Conservation (phyloP, 2,888 invertebrate species). For the Argyra leucocephala region DNA sequence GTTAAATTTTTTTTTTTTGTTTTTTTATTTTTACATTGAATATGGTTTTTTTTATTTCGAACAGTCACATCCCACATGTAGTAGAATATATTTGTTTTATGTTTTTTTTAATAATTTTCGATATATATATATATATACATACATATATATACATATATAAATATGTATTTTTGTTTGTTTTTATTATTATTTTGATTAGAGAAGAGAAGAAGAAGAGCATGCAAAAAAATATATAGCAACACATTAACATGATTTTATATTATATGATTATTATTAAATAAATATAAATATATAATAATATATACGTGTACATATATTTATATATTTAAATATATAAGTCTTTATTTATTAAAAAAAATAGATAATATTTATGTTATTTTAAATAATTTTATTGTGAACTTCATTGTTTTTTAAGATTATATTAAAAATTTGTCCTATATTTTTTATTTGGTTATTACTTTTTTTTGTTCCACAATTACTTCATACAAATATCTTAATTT, state of each 20-base stretch:
- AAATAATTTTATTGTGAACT: no score
- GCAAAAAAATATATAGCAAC: constrained; percentile 33
- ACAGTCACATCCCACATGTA: constrained; percentile 1
- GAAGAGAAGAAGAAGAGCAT: constrained; percentile 32
- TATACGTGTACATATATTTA: not conserved
- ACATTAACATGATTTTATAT: constrained; percentile 31
- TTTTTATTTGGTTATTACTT: no score
- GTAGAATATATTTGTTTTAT: not conserved
- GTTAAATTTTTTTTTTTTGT: no score
- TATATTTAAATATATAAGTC: not conserved
- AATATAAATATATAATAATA: not conserved
- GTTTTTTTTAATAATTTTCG: not conserved
- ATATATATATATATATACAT: constrained; percentile 24
- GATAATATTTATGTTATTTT: no score
- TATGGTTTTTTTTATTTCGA: not conserved
- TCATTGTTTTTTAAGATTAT: no score
- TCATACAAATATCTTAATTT: no score
- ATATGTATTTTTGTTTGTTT: constrained; percentile 25
- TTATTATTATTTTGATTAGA: constrained; percentile 20
- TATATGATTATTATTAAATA: not conserved
- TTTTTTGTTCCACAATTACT: no score
- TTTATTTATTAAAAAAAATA: no score
- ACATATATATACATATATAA: constrained; percentile 24
- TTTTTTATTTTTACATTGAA: no score
- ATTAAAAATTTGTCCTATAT: no score